Base-by-base conservation (phyloP, 2,113 vertebrate genomes). In the Emberiza fucata region DNA sequence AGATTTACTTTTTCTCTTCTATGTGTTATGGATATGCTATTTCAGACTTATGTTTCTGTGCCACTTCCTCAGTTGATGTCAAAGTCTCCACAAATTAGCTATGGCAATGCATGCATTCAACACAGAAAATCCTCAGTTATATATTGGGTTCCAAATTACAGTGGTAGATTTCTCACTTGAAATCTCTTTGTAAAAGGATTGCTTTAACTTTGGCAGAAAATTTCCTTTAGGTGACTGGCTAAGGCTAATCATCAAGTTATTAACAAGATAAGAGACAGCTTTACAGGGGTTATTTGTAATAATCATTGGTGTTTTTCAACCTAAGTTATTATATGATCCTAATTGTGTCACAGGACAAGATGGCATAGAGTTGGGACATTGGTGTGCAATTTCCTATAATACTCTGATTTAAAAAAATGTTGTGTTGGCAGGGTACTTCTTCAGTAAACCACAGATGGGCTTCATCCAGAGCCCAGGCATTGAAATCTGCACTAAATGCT, bases 161-260 rank as follows among this genome's bases (percentile, higher is more conserved):
- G 25, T 57, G 15, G 18, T 53, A 81, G 51, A 60, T 93, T 81
- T 93, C 68, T 69, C 51, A 56, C 40, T 9, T 60, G 45, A 92
- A 93, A 81, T 48, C 8, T 56, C 5, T 79, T 86, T 80, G 33
- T 25, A 81, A 96, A 79, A 81, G 7, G 53, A 56, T 73, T 91
- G 19, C 29, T 82, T 48, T 54, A 56, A 70, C 35, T 37, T 70
- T 60, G 54, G 42, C 40, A 91, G 63, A 69, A 95, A 77, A 85
- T 63, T 85, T 65, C 28, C 42, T 73, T 91, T 54, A 82, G 47
- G 27, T 65, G 31, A 77, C 53, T 11, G 12, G 15, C 42, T 64
- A 81, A 79, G 48, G n/a, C 7, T 94, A 80, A 85, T 85, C 53
- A 92, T 29, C 10, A 17, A 91, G 25, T 94, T 78, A 81, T 60